Evolutionary conservation across 2,113 vertebrate genomes (phyloP).

Genomic region (Megalops atlanticus): DNA sequence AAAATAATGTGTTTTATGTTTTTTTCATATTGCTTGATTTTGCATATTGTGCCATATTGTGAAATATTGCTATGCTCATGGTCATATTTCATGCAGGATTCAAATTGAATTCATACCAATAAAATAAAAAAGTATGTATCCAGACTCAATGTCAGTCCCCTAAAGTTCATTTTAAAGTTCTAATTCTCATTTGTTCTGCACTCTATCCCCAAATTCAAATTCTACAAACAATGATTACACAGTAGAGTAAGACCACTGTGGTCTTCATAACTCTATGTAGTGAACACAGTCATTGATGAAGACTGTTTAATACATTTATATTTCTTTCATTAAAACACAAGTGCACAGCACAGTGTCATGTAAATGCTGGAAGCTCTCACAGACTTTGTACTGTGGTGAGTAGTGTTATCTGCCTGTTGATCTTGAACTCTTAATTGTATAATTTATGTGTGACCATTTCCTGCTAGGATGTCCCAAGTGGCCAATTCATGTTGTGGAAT

Average conservation of each 20-base stretch:
- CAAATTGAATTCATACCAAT: background rate
- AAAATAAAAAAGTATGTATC: background rate
- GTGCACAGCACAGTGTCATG: background rate
- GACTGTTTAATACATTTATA: background rate
- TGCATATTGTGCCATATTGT: too few species aligned
- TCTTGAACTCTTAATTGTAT: background rate
- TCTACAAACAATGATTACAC: background rate
- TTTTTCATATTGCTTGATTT: too few species aligned
- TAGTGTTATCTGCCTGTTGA: background rate
- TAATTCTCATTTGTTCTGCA: background rate
- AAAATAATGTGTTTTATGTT: too few species aligned
- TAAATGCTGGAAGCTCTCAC: background rate
- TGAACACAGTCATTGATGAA: background rate
- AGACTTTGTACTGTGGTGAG: background rate
- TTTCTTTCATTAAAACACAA: background rate
- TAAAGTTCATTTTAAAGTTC: too few species aligned
- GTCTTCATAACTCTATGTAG: background rate
- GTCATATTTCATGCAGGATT: background rate
- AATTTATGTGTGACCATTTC: background rate
- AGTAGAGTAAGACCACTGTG: background rate
- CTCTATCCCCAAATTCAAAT: background rate
- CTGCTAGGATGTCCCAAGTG: background rate
- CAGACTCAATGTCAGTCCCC: too few species aligned
- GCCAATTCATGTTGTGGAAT: background rate
- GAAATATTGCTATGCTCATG: background rate